Base-by-base conservation (phyloP, 2,888 invertebrate species). In the Temnothorax unifasciatus region DNA sequence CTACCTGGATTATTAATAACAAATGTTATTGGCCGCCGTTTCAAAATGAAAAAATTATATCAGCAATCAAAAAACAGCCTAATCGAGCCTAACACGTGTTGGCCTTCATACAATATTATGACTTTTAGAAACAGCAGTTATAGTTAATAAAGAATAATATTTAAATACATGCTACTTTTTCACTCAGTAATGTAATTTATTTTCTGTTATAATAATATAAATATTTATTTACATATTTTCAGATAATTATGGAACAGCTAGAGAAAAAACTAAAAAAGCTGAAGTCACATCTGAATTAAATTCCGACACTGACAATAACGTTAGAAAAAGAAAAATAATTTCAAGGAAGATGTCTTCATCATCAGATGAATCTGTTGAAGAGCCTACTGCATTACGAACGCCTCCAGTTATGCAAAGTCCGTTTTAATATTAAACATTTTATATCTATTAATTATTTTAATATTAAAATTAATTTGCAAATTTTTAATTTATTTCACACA, bases 1-100 rank as follows among this genome's bases (percentile, higher is more conserved):
- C 54, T 3, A 54, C 18, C 8, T 71, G 71, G 38, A 71, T 71
- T 18, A 18, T 44, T 44, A 25, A 71, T 54, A 54, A 71, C 1
- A 71, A 38, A 71, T 71, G 54, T 54, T 71, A 71, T 71, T 71
- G 21, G 54, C 54, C 54, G 6, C 21, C 71, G 1, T 71, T 47
- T 41, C 3, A 34, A 21, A 21, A 38, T 2, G 52, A 54, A 71
- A 44, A 71, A 71, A 15, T 71, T 15, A 4, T 38, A 21, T 15
- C 54, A 0, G 54, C 54, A 9, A 54, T 71, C 2, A 54, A 29
- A 21, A 71, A 57, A 15, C 13, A 71, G n/a, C n/a, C n/a, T n/a
- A 41, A 18, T 6, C 1, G 54, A 71, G 38, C 54, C 44, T 5
- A 71, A 71, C 3, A 71, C 54, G 21, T 57, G 38, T 54, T 52